Conservation (phyloP, 2,888 invertebrate genomes). For the Apocheima hispidaria region DNA sequence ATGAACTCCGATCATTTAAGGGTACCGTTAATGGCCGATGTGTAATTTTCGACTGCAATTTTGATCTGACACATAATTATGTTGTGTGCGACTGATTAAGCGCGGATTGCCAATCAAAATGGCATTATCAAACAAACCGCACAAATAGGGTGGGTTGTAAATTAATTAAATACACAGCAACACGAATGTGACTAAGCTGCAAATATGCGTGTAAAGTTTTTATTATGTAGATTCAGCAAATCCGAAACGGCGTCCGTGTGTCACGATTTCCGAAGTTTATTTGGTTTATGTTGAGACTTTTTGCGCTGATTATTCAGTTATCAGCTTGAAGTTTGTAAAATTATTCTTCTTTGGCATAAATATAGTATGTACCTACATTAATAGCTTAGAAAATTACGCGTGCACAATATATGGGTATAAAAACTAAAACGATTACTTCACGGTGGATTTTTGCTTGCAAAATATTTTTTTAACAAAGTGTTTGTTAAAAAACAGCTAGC, state of each 20-base stretch:
- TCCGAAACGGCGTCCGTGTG: constrained; percentile 24
- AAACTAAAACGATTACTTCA: too few relatives aligned
- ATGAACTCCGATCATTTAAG: constrained; percentile 29
- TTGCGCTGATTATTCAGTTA: constrained; percentile 15
- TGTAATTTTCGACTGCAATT: constrained; percentile 42
- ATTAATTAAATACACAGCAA: constrained; percentile 37
- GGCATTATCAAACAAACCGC: constrained; percentile 44
- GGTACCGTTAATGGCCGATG: constrained; percentile 26
- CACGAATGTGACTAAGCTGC: constrained; percentile 17
- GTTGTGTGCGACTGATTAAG: constrained; percentile 42
- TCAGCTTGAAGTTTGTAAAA: constrained; percentile 20
- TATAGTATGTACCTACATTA: constrained; percentile 1
- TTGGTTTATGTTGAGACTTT: constrained; percentile 13
- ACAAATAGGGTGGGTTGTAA: constrained; percentile 37
- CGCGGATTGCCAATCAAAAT: constrained; percentile 45
- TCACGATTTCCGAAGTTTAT: constrained; percentile 24
- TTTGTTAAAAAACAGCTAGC: too few relatives aligned
- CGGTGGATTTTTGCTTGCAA: too few relatives aligned
- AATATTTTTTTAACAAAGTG: too few relatives aligned
- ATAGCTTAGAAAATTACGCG: background rate
- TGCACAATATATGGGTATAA: too few relatives aligned
- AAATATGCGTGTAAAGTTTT: constrained; percentile 29
- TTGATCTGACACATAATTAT: constrained; percentile 36
- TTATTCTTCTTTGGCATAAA: constrained; percentile 8
- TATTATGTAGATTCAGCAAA: constrained; percentile 28